phyloP scores from a whole-genome alignment of 2,888 invertebrate genomes.

The Drosophila crucigera region DNA sequence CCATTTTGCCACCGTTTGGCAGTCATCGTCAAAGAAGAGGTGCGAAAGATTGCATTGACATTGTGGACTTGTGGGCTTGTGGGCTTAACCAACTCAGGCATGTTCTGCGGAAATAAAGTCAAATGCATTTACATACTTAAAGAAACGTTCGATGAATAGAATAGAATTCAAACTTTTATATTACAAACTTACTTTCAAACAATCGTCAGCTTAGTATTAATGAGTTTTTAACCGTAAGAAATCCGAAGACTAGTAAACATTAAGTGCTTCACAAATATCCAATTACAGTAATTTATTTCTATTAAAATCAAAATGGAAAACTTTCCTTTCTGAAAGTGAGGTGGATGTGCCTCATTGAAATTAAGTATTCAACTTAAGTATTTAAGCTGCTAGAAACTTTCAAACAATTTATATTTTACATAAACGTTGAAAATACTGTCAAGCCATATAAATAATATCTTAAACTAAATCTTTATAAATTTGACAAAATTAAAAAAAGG shows the following conservation, averaged over 20 bases:
- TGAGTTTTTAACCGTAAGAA: not conserved
- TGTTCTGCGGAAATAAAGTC: not conserved
- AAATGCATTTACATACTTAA: not conserved
- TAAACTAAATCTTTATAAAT: not conserved
- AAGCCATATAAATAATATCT: not conserved
- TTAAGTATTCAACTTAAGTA: not conserved
- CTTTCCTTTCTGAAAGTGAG: not conserved
- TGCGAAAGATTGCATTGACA: slow-evolving; percentile 43
- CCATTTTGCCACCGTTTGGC: slow-evolving; percentile 9
- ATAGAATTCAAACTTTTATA: not conserved
- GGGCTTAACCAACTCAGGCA: not conserved
- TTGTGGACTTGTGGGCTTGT: not conserved
- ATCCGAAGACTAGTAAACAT: not conserved
- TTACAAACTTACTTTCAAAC: not conserved
- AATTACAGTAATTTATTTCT: not conserved
- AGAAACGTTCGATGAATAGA: not conserved
- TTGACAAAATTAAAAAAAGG: not conserved
- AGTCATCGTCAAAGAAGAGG: slow-evolving; percentile 19
- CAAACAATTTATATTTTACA: not conserved
- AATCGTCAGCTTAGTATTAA: not conserved
- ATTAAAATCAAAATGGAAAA: not conserved
- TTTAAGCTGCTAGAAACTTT: not conserved
- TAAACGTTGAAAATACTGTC: not conserved
- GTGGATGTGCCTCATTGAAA: not conserved
- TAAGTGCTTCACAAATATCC: not conserved